A percentile compares a stretch with the other conserved stretches of the same genome.
These are phyloP conservation scores for Ypsolopha scabrella DNA, from an alignment of 2,888 invertebrate species.

Conservation along the genomic window DNA sequence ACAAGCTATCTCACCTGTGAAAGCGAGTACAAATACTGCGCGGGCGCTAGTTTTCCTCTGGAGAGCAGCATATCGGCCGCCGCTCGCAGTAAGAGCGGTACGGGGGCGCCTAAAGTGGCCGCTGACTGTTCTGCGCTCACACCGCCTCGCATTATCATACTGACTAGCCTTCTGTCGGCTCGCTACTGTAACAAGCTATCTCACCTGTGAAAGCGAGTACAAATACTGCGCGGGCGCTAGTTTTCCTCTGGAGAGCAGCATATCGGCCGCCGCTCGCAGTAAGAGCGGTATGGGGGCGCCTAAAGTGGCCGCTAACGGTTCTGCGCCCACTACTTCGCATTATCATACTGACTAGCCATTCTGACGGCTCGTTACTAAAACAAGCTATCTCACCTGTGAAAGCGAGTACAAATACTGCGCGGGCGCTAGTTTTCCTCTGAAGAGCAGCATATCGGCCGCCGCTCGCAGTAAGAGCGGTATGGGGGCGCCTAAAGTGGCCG, in stretches of 20 bases:
- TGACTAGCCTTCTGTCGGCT: slow-evolving; percentile 58
- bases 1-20: too few relatives aligned
- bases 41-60: slow-evolving; percentile 79
- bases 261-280: slow-evolving; percentile 85
- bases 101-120: slow-evolving; percentile 48
- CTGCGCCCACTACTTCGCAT: slow-evolving; percentile 54
- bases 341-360: slow-evolving; percentile 55
- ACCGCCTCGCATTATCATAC: slow-evolving; percentile 50
- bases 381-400: too few relatives aligned
- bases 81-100: slow-evolving; percentile 78
- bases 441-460: slow-evolving; percentile 85
- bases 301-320: slow-evolving; percentile 48
- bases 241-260: slow-evolving; percentile 79
- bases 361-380: slow-evolving; percentile 29
- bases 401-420: slow-evolving; percentile 86
- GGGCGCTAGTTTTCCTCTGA: slow-evolving; percentile 78
- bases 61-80: slow-evolving; percentile 86
- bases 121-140: slow-evolving; percentile 52
- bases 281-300: slow-evolving; percentile 69
- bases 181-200: neutral
- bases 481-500: slow-evolving; percentile 49
- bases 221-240: slow-evolving; percentile 83
- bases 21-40: slow-evolving; percentile 83
- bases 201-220: slow-evolving; percentile 84
- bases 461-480: slow-evolving; percentile 78